Conservation (phyloP, 2,888 invertebrate species). For the Lottia gigantea region DNA sequence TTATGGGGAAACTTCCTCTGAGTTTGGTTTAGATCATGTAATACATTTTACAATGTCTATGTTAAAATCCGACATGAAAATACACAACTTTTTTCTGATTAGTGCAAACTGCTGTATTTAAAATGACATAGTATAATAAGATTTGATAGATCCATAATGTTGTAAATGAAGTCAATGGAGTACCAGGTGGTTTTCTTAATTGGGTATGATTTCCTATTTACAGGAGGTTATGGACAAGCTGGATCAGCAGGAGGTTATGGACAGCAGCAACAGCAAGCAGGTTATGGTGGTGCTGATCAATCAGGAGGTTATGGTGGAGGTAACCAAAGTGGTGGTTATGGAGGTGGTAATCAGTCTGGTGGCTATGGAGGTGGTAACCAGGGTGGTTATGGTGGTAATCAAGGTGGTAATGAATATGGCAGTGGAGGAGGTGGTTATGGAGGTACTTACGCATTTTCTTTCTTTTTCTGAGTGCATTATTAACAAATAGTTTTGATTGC, state of each 20-base stretch:
- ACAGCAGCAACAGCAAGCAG: conserved; percentile 31
- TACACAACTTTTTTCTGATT: too few relatives aligned
- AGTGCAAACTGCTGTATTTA: too few relatives aligned
- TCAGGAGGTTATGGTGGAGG: too few relatives aligned
- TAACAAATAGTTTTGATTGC: not conserved
- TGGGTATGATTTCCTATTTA: not conserved
- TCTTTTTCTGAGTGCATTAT: not conserved
- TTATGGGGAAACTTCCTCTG: too few relatives aligned
- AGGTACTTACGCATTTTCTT: not conserved
- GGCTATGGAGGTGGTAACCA: conserved; percentile 15
- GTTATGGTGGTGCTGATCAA: conserved; percentile 20
- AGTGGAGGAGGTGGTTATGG: conserved; percentile 16
- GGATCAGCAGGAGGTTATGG: conserved; percentile 27
- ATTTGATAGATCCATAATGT: too few relatives aligned
- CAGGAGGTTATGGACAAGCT: not conserved
- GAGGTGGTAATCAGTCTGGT: conserved; percentile 19
- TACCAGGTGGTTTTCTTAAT: too few relatives aligned
- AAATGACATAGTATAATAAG: too few relatives aligned
- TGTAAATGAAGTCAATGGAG: too few relatives aligned
- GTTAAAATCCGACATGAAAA: too few relatives aligned
- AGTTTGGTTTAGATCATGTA: too few relatives aligned
- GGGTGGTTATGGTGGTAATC: conserved; percentile 14
- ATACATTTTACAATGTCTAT: too few relatives aligned
- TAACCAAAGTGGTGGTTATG: conserved; percentile 8
- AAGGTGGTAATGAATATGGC: conserved; percentile 11